Percentiles rank a stretch among this genome's conserved stretches.
Conservation (phyloP, 2,113 vertebrate species). For the Marmota flaviventris region DNA sequence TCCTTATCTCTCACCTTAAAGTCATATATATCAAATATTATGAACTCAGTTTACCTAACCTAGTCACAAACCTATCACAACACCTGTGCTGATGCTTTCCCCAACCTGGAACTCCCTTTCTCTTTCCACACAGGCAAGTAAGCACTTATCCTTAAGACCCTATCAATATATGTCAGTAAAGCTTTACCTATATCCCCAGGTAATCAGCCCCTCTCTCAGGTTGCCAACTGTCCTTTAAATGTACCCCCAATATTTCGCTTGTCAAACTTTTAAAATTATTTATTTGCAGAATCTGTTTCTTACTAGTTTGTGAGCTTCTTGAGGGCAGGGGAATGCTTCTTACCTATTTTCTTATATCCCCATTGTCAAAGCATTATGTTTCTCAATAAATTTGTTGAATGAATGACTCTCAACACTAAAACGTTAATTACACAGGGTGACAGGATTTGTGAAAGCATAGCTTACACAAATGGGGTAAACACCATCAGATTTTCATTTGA, state of each 20-base stretch:
- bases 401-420: background rate
- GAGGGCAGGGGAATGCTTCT: background rate
- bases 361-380: background rate
- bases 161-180: background rate
- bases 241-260: background rate
- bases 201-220: background rate
- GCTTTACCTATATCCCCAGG: background rate
- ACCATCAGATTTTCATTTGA: background rate
- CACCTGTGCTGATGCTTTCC: background rate
- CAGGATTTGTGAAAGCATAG: background rate
- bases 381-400: slow-evolving; percentile 22
- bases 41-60: background rate
- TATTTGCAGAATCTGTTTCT: background rate
- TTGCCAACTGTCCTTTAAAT: slow-evolving; percentile 5
- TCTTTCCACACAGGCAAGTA: background rate
- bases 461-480: background rate
- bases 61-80: background rate
- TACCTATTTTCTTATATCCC: background rate
- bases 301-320: background rate
- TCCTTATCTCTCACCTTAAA: background rate
- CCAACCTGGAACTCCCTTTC: background rate
- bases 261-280: background rate
- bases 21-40: background rate
- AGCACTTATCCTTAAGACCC: background rate
- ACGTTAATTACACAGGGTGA: background rate